phyloP scores from a whole-genome alignment of 2,113 vertebrate genomes.

The Notothenia coriiceps region DNA sequence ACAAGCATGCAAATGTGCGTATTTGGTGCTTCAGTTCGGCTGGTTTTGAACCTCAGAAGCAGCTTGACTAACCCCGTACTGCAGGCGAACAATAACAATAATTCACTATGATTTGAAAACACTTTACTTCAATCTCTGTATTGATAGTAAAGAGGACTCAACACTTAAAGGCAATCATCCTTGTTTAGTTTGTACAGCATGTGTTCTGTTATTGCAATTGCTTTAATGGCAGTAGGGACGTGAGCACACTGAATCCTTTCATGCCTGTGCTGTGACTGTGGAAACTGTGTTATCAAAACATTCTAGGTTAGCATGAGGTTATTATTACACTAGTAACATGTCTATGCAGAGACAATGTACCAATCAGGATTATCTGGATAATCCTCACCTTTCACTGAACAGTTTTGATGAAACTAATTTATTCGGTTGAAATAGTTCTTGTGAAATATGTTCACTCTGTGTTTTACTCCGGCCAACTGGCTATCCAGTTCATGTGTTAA shows the following conservation, averaged over 20 bases:
- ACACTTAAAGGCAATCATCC: background rate
- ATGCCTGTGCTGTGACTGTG: too few species aligned
- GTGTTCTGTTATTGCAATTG: background rate
- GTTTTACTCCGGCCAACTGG: too few species aligned
- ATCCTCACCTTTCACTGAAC: too few species aligned
- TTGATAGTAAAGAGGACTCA: background rate
- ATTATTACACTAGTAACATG: too few species aligned
- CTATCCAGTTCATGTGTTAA: too few species aligned
- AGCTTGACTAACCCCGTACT: background rate
- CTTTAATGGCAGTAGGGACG: background rate
- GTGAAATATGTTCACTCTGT: too few species aligned
- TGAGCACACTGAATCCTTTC: background rate
- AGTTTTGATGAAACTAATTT: too few species aligned
- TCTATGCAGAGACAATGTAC: too few species aligned
- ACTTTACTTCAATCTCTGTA: background rate
- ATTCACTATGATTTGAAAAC: background rate
- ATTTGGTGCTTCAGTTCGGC: constrained; percentile 22
- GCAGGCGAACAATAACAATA: background rate
- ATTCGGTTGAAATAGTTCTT: too few species aligned
- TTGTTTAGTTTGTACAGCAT: background rate
- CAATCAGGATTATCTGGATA: too few species aligned
- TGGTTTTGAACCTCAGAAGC: constrained; percentile 47
- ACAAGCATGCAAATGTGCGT: constrained; percentile 25
- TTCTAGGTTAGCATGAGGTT: too few species aligned
- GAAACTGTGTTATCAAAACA: too few species aligned